Evolutionary conservation across 2,888 invertebrate genomes (phyloP).

Genomic region (Volucella zonaria): DNA sequence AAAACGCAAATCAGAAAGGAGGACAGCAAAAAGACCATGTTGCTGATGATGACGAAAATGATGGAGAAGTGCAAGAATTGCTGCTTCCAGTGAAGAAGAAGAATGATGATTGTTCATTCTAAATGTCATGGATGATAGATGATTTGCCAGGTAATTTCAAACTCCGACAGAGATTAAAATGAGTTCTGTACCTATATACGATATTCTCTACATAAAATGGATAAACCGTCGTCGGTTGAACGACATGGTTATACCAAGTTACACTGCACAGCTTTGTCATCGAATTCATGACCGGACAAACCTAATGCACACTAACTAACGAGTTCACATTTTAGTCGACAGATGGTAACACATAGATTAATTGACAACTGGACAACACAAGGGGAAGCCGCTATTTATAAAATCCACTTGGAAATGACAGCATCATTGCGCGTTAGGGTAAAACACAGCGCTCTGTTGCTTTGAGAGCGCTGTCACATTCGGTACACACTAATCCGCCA

Average conservation of each 20-base stretch:
- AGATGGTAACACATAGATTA: slow-evolving; percentile 74
- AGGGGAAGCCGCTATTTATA: slow-evolving; percentile 50
- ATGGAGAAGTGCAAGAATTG: slow-evolving; percentile 49
- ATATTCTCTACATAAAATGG: slow-evolving; percentile 3
- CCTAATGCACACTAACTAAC: slow-evolving; percentile 68
- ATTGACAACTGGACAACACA: slow-evolving; percentile 71
- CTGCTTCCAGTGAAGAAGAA: slow-evolving; percentile 44
- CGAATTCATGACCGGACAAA: slow-evolving; percentile 67
- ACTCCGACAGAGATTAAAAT: slow-evolving; percentile 56
- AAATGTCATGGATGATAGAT: slow-evolving; percentile 69
- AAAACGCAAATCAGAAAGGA: slow-evolving; percentile 71
- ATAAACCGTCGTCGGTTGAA: slow-evolving; percentile 56
- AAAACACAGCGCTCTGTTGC: slow-evolving; percentile 4
- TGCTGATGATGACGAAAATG: slow-evolving; percentile 69
- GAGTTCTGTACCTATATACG: slow-evolving; percentile 29
- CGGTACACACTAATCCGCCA: slow-evolving; percentile 63
- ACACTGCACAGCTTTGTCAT: slow-evolving; percentile 41
- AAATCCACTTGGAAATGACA: slow-evolving; percentile 65
- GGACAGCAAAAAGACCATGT: slow-evolving; percentile 63
- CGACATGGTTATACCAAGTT: slow-evolving; percentile 32
- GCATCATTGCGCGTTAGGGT: slow-evolving; percentile 30
- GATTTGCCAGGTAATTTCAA: slow-evolving; percentile 65
- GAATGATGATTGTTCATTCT: slow-evolving; percentile 72
- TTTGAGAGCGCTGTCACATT: slow-evolving; percentile 47
- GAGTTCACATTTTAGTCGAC: slow-evolving; percentile 72